Base-by-base conservation (phyloP, 2,113 vertebrate genomes). In the Capreolus pygargus region DNA sequence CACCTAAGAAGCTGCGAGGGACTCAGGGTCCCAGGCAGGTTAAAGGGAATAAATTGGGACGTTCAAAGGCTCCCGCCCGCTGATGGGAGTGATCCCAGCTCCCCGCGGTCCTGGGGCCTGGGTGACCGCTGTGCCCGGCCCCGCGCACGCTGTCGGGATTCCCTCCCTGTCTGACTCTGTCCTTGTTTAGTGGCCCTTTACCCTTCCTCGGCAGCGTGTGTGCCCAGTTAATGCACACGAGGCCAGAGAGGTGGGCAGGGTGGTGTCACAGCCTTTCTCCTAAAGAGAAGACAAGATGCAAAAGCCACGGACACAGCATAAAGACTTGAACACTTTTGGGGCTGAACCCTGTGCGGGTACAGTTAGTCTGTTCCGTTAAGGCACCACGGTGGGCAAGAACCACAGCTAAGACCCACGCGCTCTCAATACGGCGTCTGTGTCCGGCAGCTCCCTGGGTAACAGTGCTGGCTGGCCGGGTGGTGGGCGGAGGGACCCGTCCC, bases 101-200 rank as follows among this genome's bases (percentile, higher is more conserved):
- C 19, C 50, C 43, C 6, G 2, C 25, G 90, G 0, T 39, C 78
- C 76, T 4, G 11, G 28, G 58, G 30, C 47, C 39, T 6, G 6
- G 25, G 36, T 27, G 87, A 55, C 43, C 4, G 21, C 36, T 3
- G 10, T 8, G 9, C 13, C 5, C 0, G 0, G n/a, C 57, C 50
- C 33, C 16, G n/a, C 0, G 14, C 17, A 4, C 1, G 7, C 33
- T 4, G 1, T 17, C 0, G 0, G 67, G 43, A 12, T 3, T 81
- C 52, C 82, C 52, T 55, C 11, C 23, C 16, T 79, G 78, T 19
- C 14, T 76, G 13, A 12, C 39, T 25, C 70, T 76, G 36, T 76
- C 70, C 39, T 27, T 0, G 0, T 9, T 15, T 1, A 4, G 16
- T 33, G n/a, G 43, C 54, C 4, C 0, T 50, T 39, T 0, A 39